A percentile compares a stretch with the other conserved stretches of the same genome.
These are phyloP conservation scores for Ypsolopha scabrella DNA, from an alignment of 2,888 invertebrate species.

Conservation along the genomic window DNA sequence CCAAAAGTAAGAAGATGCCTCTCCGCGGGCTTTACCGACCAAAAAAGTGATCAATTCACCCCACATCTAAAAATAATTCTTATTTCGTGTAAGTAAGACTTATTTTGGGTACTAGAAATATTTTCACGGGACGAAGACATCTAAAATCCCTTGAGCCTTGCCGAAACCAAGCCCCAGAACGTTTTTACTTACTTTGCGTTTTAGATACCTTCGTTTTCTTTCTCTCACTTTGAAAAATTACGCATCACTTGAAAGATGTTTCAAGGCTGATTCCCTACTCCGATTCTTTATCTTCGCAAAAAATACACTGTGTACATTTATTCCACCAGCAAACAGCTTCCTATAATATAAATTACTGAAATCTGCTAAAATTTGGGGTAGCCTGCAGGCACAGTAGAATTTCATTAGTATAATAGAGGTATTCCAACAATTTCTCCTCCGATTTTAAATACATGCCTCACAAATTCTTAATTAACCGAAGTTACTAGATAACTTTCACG, in stretches of 20 bases:
- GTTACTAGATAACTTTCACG: no score
- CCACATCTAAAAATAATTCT: no score
- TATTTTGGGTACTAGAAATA: no score
- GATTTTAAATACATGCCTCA: no score
- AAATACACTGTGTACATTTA: neutral
- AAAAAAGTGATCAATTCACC: no score
- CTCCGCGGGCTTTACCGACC: constrained; percentile 30
- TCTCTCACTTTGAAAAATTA: neutral
- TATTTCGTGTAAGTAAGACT: no score
- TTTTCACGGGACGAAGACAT: constrained; percentile 25
- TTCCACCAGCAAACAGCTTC: neutral
- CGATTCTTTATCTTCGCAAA: neutral
- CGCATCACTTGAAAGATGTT: neutral
- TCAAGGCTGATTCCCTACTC: neutral
- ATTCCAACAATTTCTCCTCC: no score
- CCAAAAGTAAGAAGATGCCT: constrained; percentile 37
- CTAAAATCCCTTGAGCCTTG: constrained; percentile 50
- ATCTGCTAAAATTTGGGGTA: no score
- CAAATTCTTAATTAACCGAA: no score
- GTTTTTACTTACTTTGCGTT: constrained; percentile 13
- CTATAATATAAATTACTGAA: no score
- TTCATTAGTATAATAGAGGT: no score
- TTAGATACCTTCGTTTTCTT: constrained; percentile 19
- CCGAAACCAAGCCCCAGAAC: constrained; percentile 18
- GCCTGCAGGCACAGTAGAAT: no score